Evolutionary conservation across 2,888 invertebrate species (phyloP), one percentile per base, ranked within the genome.

Genomic region (Mechanitis mazaeus): DNA sequence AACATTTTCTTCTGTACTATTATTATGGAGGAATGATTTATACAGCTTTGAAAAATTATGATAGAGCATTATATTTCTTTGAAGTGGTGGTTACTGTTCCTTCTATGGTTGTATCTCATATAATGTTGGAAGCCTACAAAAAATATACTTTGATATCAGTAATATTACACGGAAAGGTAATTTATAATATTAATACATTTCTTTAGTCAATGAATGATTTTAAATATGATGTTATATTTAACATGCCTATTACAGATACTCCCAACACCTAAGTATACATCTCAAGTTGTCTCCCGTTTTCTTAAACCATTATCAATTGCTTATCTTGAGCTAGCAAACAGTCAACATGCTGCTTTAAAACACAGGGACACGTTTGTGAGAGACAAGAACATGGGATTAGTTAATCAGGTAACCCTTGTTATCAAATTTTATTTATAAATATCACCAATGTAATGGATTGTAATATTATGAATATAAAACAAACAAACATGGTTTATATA

Each of bases 11-110:
- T 58, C 91, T 97, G 0, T 98, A 97, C 83, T 98, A 97, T 81
- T 98, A 98, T 83, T 99, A 99, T 80, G 98, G 98, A 63, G 98
- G 98, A 58, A 97, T 98, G 97, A 97, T 98, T 71, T 98, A 98
- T 83, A 94, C 97, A 60, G 96, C 97, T 11, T 87, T 98, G 74
- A 97, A 98, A 82, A 96, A 97, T 77, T 97, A 96, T 79, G 96
- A 97, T 71, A 92, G 97, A 77, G 97, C 98, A 7, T 88, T 98
- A 65, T 98, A 97, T 85, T 98, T 97, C 86, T 97, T 97, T 84
- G 98, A 98, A 93, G 97, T 98, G 28, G 97, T 96, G 63, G 94
- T 98, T 63, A 97, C 97, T 35, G 97, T 97, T n/a, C 98, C 98
- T 3, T 96, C 97, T 42, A 93, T 95, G 90, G 96, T 96, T 46